These are phyloP conservation scores for Neolamprologus sp. DNA, from an alignment of 2,113 vertebrate species.

Conservation along the genomic window DNA sequence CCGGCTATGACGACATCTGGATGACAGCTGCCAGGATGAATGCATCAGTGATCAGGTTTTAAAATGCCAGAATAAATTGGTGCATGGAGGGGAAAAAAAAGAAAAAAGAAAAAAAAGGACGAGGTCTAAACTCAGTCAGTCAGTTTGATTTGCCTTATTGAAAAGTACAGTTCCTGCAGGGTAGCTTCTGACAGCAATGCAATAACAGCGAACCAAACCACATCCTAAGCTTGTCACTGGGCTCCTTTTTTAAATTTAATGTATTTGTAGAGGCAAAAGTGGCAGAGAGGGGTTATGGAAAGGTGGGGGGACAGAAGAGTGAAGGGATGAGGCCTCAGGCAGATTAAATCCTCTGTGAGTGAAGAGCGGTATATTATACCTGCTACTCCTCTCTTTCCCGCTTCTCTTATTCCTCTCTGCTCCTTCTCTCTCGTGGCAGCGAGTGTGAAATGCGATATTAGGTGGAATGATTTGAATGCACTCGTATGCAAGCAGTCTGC, in stretches of 20 bases:
- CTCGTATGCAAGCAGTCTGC: not conserved
- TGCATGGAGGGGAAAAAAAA: not conserved
- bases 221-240: not conserved
- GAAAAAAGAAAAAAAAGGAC: not conserved
- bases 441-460: constrained; percentile 36
- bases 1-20: not conserved
- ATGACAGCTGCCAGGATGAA: constrained; percentile 23
- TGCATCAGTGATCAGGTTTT: not conserved
- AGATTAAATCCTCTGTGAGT: constrained; percentile 48
- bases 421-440: not conserved
- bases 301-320: constrained; percentile 5
- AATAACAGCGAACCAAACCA: not conserved
- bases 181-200: not conserved
- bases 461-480: not conserved
- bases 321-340: constrained; percentile 10
- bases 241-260: not conserved
- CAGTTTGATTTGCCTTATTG: not conserved
- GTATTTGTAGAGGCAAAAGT: not conserved
- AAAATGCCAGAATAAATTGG: not conserved
- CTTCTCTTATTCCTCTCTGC: not conserved
- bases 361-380: constrained; percentile 41
- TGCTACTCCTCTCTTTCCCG: not conserved
- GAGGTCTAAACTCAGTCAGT: not conserved
- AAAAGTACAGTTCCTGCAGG: not conserved
- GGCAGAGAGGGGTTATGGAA: not conserved